Percentiles rank a stretch among this genome's conserved stretches.
These are phyloP conservation scores for Hyperopisus bebe DNA, from an alignment of 2,113 vertebrate genomes.

Conservation along the genomic window DNA sequence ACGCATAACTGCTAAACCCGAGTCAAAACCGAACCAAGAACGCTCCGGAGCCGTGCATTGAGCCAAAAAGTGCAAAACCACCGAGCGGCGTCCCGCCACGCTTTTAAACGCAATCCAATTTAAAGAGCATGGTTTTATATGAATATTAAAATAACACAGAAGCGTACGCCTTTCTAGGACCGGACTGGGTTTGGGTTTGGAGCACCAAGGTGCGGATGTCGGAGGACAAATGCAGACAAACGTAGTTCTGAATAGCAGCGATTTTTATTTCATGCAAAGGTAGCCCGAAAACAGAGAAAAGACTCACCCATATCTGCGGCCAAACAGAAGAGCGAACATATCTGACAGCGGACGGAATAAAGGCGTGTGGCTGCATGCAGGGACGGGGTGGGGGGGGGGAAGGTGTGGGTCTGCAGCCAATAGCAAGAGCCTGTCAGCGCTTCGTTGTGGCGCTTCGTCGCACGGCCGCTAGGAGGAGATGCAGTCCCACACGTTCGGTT, in stretches of 20 bases:
- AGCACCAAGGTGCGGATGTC: neutral
- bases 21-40: neutral
- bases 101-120: neutral
- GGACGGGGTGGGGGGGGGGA: neutral
- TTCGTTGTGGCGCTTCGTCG: neutral
- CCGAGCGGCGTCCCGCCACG: neutral
- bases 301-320: conserved; percentile 14
- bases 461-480: neutral
- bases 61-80: neutral
- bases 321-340: conserved; percentile 12
- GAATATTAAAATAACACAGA: neutral
- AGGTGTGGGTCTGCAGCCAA: neutral
- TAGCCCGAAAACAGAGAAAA: neutral
- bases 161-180: neutral
- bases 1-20: neutral
- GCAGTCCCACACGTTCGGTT: neutral
- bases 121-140: neutral
- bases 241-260: neutral
- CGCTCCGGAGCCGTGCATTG: neutral
- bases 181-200: neutral
- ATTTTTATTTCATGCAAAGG: neutral
- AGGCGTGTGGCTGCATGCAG: neutral
- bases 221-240: neutral
- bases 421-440: neutral
- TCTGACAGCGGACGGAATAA: conserved; percentile 5